Conservation (phyloP, 2,797 vertebrate species). For the Triplophysa bombifrons region DNA sequence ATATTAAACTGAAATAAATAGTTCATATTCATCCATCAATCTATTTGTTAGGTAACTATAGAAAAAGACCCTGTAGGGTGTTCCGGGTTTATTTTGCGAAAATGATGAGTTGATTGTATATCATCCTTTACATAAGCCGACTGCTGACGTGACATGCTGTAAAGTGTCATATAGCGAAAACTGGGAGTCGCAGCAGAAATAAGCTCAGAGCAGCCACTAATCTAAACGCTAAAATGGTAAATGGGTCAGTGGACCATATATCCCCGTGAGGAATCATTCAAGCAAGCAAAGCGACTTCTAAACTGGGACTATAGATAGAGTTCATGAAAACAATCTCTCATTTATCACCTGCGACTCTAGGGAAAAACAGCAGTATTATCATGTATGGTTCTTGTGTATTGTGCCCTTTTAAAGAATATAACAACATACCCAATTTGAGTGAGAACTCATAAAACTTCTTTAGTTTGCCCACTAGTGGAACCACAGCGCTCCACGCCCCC, state of each 20-base stretch:
- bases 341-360: constrained; percentile 11
- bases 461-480: constrained; percentile 92
- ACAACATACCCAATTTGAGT: constrained; percentile 86
- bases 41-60: too few relatives aligned
- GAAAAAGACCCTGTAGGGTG: too few relatives aligned
- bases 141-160: too few relatives aligned
- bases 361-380: neutral
- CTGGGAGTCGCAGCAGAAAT: too few relatives aligned
- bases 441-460: constrained; percentile 98
- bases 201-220: constrained; percentile 16
- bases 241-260: constrained; percentile 42
- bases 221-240: constrained; percentile 13
- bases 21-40: too few relatives aligned
- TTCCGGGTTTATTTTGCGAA: too few relatives aligned
- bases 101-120: too few relatives aligned
- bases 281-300: neutral
- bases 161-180: too few relatives aligned
- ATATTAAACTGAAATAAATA: too few relatives aligned
- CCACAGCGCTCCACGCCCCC: constrained; percentile 90
- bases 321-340: constrained; percentile 16
- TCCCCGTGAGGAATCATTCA: constrained; percentile 14
- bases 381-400: neutral
- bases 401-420: constrained; percentile 2
- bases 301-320: neutral
- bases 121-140: too few relatives aligned